These are phyloP conservation scores for Jordanella pulchra DNA, from an alignment of 2,797 vertebrate species.

Conservation along the genomic window DNA sequence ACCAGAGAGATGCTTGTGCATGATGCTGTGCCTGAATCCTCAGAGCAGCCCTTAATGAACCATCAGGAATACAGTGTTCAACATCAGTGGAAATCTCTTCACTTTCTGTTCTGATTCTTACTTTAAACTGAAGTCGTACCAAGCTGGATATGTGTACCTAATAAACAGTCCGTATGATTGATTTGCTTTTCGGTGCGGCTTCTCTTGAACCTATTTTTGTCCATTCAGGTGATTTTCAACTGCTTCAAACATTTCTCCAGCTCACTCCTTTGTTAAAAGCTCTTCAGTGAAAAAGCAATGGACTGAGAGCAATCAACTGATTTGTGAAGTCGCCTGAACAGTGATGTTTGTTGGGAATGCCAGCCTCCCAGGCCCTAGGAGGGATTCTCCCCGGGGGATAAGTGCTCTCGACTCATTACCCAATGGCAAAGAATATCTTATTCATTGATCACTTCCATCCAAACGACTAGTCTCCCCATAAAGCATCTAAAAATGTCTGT, in stretches of 20 bases:
- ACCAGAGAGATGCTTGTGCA: neutral
- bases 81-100: neutral
- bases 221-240: conserved; percentile 10
- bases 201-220: conserved; percentile 23
- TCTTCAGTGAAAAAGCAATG: conserved; percentile 44
- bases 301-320: conserved; percentile 47
- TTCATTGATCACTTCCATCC: conserved; percentile 49
- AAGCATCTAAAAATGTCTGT: conserved; percentile 12
- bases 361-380: conserved; percentile 12
- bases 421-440: conserved; percentile 45
- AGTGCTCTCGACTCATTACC: conserved; percentile 53
- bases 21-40: neutral
- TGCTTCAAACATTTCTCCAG: conserved; percentile 36
- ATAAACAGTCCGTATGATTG: neutral
- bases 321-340: conserved; percentile 46
- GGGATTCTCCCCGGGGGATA: conserved; percentile 33
- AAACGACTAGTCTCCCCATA: conserved; percentile 24
- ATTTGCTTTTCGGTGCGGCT: conserved; percentile 23
- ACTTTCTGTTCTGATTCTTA: neutral
- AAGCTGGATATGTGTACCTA: neutral
- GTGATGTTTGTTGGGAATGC: conserved; percentile 40
- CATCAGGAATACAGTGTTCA: neutral
- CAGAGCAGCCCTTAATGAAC: neutral
- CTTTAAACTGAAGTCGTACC: neutral
- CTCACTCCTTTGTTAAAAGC: conserved; percentile 57